Percentiles rank a stretch among this genome's conserved stretches.
Conservation (phyloP, 2,113 vertebrate genomes). For the Phrynosoma platyrhinos region DNA sequence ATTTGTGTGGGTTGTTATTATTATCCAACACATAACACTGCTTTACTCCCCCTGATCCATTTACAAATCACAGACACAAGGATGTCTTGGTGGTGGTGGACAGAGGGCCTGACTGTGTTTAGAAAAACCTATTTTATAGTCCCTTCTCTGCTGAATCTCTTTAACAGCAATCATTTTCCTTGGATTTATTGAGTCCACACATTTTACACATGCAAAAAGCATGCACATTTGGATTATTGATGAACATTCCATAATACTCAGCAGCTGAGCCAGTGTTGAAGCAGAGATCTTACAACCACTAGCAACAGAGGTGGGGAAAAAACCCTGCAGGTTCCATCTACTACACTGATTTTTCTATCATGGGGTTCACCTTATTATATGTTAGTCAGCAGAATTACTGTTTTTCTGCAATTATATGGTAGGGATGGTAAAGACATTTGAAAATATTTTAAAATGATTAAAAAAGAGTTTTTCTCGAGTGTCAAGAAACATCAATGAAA, state of each 20-base stretch:
- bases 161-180: not conserved
- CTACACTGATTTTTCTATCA: not conserved
- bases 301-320: not conserved
- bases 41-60: not conserved
- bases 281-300: not conserved
- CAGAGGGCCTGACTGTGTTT: too few relatives aligned
- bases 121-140: not conserved
- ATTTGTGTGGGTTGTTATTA: not conserved
- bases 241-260: not conserved
- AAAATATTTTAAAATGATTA: too few relatives aligned
- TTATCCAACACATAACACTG: not conserved
- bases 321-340: not conserved
- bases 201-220: not conserved
- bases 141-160: not conserved
- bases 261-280: not conserved
- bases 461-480: too few relatives aligned
- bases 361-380: not conserved
- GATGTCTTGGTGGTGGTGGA: too few relatives aligned
- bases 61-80: not conserved
- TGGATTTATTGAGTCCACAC: not conserved
- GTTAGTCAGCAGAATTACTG: not conserved
- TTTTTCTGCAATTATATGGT: not conserved
- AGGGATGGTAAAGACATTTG: too few relatives aligned
- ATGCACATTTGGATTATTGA: not conserved
- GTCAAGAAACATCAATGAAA: too few relatives aligned